These are phyloP conservation scores for Rhagologus leucostigma DNA, from an alignment of 2,113 vertebrate genomes.

Conservation along the genomic window DNA sequence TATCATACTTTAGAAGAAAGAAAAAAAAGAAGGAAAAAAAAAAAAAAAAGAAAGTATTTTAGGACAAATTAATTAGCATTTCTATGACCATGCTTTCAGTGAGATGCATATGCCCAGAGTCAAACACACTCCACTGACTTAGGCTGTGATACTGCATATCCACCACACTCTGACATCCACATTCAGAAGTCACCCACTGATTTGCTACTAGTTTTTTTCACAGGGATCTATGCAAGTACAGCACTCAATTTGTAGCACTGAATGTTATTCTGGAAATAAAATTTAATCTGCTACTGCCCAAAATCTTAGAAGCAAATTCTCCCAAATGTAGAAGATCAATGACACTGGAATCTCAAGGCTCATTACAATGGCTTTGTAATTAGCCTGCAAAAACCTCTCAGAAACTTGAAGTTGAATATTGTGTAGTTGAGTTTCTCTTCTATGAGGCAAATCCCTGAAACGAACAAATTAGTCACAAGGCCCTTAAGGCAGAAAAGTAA, in stretches of 20 bases:
- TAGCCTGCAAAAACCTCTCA: slow-evolving; percentile 25
- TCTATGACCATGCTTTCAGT: background rate
- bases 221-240: background rate
- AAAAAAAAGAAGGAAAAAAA: background rate
- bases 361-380: slow-evolving; percentile 48
- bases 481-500: slow-evolving; percentile 47
- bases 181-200: background rate
- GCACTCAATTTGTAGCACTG: background rate
- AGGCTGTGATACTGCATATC: background rate
- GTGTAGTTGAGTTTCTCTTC: slow-evolving; percentile 26
- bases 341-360: slow-evolving; percentile 13
- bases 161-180: background rate
- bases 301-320: background rate
- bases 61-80: background rate
- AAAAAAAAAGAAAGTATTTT: background rate
- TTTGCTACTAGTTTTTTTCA: background rate
- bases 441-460: slow-evolving; percentile 55
- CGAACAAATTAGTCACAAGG: slow-evolving; percentile 49
- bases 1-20: background rate
- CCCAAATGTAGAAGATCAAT: slow-evolving; percentile 20
- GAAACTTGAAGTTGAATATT: slow-evolving; percentile 24
- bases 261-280: background rate
- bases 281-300: background rate
- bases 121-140: background rate
- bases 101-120: background rate